Percentiles rank a stretch among this genome's conserved stretches.
Evolutionary conservation across 2,113 vertebrate species (phyloP).

Genomic region (Pelmatolapia mariae): DNA sequence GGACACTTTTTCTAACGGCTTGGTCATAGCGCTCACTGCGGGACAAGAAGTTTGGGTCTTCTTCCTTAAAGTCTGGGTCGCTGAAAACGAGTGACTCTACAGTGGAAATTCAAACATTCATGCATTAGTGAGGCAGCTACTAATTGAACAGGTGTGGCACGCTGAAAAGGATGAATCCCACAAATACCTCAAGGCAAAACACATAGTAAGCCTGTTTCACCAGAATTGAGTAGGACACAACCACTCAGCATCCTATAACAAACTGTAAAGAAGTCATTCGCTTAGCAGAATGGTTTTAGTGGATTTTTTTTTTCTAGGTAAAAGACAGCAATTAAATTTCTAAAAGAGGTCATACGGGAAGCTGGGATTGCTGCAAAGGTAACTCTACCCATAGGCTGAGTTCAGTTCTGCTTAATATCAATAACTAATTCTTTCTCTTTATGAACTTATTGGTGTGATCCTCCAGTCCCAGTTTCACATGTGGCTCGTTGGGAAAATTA

Average conservation of each 20-base stretch:
- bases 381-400: not conserved
- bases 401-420: not conserved
- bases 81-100: slow-evolving; percentile 83
- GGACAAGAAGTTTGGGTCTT: slow-evolving; percentile 89
- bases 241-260: not conserved
- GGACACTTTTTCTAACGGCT: slow-evolving; percentile 85
- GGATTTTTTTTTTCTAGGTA: not conserved
- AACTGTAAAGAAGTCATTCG: not conserved
- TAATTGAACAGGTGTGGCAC: not conserved
- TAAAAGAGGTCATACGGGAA: not conserved
- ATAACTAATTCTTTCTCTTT: not conserved
- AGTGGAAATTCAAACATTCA: not conserved
- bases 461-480: not conserved
- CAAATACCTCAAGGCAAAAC: not conserved
- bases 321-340: not conserved
- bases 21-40: slow-evolving; percentile 90
- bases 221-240: not conserved
- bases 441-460: not conserved
- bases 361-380: not conserved
- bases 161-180: not conserved
- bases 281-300: not conserved
- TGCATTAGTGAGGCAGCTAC: not conserved
- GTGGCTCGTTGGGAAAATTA: not conserved
- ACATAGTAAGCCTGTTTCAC: not conserved
- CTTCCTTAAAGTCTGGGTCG: slow-evolving; percentile 86